phyloP scores from a whole-genome alignment of 2,113 vertebrate genomes.

The Alethe diademata region DNA sequence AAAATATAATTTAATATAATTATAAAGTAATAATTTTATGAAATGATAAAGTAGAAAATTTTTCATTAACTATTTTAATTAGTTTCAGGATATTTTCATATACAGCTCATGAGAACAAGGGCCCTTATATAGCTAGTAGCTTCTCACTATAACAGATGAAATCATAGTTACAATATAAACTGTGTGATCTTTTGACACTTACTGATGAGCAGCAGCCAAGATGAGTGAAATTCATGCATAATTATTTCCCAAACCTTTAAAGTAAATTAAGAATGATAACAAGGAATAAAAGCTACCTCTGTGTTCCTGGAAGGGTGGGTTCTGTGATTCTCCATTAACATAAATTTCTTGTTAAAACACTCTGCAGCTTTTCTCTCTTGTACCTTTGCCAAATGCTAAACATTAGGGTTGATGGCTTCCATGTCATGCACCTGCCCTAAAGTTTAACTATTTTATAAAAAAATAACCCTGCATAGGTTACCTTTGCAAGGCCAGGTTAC shows the following conservation, averaged over 20 bases:
- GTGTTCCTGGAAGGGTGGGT: background rate
- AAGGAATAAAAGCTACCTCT: background rate
- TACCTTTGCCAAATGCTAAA: background rate
- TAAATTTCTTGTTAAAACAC: background rate
- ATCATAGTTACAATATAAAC: background rate
- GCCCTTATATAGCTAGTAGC: background rate
- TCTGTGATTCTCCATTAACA: background rate
- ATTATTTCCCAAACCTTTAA: slow-evolving; percentile 19
- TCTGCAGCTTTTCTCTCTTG: background rate
- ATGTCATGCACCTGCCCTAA: background rate
- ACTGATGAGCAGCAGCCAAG: background rate
- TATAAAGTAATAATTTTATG: background rate
- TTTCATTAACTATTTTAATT: background rate
- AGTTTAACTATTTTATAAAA: background rate
- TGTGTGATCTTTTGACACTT: background rate
- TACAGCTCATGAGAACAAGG: background rate
- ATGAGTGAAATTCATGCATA: background rate
- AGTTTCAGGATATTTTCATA: background rate
- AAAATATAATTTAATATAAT: background rate
- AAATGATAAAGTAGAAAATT: background rate
- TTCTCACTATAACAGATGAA: background rate
- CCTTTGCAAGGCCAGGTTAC: background rate
- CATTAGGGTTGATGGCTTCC: background rate
- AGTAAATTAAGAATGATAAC: background rate
- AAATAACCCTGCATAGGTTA: background rate